A percentile compares a stretch with the other conserved stretches of the same genome.
These are phyloP conservation scores for Larimichthys crocea DNA, from an alignment of 2,113 vertebrate species.

Conservation along the genomic window DNA sequence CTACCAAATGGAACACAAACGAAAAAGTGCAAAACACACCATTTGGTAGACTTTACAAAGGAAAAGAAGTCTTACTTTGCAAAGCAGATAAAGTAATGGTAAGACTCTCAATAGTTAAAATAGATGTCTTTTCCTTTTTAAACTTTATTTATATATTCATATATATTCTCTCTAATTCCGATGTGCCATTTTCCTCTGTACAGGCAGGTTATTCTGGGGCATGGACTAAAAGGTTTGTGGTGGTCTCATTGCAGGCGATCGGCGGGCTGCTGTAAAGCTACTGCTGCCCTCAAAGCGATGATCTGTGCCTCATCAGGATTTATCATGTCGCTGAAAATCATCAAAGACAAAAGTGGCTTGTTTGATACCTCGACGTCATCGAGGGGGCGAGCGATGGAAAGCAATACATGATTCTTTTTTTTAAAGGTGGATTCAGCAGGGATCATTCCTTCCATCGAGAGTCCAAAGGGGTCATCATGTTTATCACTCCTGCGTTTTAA, in stretches of 20 bases:
- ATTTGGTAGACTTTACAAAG: slow-evolving; percentile 79
- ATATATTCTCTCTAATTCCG: slow-evolving; percentile 82
- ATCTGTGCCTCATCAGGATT: slow-evolving; percentile 10
- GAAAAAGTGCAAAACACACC: slow-evolving; percentile 84
- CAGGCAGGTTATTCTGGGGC: slow-evolving; percentile 66
- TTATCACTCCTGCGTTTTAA: slow-evolving; percentile 1
- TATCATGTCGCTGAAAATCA: not conserved
- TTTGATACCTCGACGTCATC: slow-evolving; percentile 16
- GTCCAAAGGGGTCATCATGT: slow-evolving; percentile 32
- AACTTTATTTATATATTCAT: slow-evolving; percentile 84
- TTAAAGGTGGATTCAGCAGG: slow-evolving; percentile 47
- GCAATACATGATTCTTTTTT: not conserved
- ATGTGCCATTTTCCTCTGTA: slow-evolving; percentile 73
- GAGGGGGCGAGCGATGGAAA: slow-evolving; percentile 14
- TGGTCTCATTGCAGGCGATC: slow-evolving; percentile 21
- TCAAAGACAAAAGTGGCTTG: slow-evolving; percentile 1
- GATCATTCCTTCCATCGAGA: slow-evolving; percentile 51
- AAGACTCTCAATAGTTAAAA: slow-evolving; percentile 84
- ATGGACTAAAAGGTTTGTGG: slow-evolving; percentile 33
- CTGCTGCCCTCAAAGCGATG: slow-evolving; percentile 19
- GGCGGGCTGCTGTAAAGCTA: slow-evolving; percentile 24
- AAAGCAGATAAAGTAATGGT: slow-evolving; percentile 80
- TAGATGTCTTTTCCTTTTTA: slow-evolving; percentile 81
- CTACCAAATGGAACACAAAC: slow-evolving; percentile 81
- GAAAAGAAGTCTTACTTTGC: slow-evolving; percentile 80